These are phyloP conservation scores for Anniella stebbinsi DNA, from an alignment of 2,797 vertebrate species.

Conservation along the genomic window DNA sequence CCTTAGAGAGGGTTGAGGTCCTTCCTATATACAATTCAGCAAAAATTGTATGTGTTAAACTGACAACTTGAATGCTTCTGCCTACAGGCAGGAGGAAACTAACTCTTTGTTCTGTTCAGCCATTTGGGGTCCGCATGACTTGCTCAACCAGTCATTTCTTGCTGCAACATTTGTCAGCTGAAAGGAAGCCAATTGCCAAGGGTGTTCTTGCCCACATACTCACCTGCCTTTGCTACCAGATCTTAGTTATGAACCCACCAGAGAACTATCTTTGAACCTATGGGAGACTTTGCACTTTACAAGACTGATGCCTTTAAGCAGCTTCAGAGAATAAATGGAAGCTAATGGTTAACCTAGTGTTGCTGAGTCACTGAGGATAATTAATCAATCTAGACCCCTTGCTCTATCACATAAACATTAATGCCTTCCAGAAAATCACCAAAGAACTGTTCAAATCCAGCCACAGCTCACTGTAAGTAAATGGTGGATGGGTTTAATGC, in stretches of 20 bases:
- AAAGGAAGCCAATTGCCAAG: not conserved
- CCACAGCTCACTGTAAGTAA: not conserved
- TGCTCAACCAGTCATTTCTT: not conserved
- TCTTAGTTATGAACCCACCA: not conserved
- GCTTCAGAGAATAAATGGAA: not conserved
- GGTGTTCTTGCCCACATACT: not conserved
- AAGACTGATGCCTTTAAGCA: not conserved
- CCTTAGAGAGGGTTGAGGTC: not conserved
- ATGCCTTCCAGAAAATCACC: not conserved
- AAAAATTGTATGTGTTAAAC: not conserved
- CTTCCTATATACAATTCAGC: too few species aligned
- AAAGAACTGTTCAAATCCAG: not conserved
- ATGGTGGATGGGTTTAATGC: not conserved
- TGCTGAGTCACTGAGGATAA: constrained; percentile 19
- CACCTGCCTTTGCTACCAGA: not conserved
- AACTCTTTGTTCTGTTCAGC: not conserved
- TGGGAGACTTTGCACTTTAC: constrained; percentile 21
- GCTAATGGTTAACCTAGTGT: not conserved
- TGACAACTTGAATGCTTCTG: not conserved
- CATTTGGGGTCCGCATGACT: too few species aligned
- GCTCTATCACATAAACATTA: not conserved
- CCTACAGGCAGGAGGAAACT: not conserved
- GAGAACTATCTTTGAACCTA: not conserved
- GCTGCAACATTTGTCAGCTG: not conserved
- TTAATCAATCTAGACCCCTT: not conserved